Evolutionary conservation across 2,888 invertebrate species (phyloP).

Genomic region (Phyllotreta cruciferae): DNA sequence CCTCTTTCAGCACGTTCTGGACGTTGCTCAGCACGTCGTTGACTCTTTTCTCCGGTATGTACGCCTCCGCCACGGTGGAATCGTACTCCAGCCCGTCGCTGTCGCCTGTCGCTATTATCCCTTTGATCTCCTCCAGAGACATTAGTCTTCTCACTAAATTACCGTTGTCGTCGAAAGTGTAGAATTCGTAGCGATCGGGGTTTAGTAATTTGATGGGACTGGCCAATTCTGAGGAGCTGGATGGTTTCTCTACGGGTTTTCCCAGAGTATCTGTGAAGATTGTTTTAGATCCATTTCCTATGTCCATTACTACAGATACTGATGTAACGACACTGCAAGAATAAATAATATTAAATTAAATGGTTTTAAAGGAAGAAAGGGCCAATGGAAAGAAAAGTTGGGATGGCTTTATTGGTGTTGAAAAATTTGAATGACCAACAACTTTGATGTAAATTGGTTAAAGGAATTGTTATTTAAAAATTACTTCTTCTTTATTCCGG

Average conservation of each 20-base stretch:
- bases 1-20: slow-evolving; percentile 81
- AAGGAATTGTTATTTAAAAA: too few species aligned
- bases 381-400: too few species aligned
- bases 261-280: slow-evolving; percentile 74
- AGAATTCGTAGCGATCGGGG: slow-evolving; percentile 87
- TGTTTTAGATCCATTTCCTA: slow-evolving; percentile 65
- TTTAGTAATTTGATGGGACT: slow-evolving; percentile 81
- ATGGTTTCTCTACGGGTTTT: slow-evolving; percentile 71
- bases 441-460: too few species aligned
- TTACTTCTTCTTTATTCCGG: too few species aligned
- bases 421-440: too few species aligned
- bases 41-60: slow-evolving; percentile 70
- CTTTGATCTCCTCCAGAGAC: slow-evolving; percentile 85
- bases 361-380: background rate
- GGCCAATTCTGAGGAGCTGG: slow-evolving; percentile 70
- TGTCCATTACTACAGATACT: slow-evolving; percentile 68
- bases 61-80: slow-evolving; percentile 56
- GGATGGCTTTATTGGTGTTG: too few species aligned
- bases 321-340: slow-evolving; percentile 69
- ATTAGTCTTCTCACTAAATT: slow-evolving; percentile 82
- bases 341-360: slow-evolving; percentile 4
- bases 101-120: slow-evolving; percentile 84
- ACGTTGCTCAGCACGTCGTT: slow-evolving; percentile 84
- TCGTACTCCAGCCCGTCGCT: slow-evolving; percentile 67
- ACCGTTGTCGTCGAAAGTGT: slow-evolving; percentile 84